Evolutionary conservation across 2,113 vertebrate species (phyloP).

Genomic region (Semnornis frantzii): DNA sequence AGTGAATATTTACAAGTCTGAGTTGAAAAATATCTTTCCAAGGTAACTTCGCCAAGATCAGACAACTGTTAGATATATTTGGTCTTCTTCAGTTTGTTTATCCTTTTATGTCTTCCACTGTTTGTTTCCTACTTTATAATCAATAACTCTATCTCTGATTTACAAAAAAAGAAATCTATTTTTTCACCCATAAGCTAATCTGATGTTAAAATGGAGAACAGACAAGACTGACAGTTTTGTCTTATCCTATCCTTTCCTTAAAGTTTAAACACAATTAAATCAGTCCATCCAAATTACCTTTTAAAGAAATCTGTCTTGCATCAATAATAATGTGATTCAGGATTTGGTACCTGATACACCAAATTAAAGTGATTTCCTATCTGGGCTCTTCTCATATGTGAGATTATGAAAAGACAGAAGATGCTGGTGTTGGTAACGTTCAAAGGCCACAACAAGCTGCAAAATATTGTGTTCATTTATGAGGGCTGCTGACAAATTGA

Average conservation of each 20-base stretch:
- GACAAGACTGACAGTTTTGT: accelerated
- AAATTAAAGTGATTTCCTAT: neutral
- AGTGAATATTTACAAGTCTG: neutral
- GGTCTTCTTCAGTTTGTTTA: neutral
- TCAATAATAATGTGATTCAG: neutral
- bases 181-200: neutral
- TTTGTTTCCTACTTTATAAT: neutral
- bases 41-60: neutral
- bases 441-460: neutral
- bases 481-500: neutral
- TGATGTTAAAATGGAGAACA: neutral
- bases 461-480: neutral
- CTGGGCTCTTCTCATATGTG: neutral
- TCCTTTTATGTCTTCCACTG: neutral
- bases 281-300: neutral
- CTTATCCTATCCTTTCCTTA: neutral
- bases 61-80: neutral
- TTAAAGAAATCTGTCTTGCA: neutral
- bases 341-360: neutral
- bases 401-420: neutral
- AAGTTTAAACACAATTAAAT: neutral
- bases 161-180: neutral
- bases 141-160: neutral
- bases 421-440: neutral
- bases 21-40: neutral